Conservation (phyloP, 2,797 vertebrate species). For the Myoxocephalus aenaeus region DNA sequence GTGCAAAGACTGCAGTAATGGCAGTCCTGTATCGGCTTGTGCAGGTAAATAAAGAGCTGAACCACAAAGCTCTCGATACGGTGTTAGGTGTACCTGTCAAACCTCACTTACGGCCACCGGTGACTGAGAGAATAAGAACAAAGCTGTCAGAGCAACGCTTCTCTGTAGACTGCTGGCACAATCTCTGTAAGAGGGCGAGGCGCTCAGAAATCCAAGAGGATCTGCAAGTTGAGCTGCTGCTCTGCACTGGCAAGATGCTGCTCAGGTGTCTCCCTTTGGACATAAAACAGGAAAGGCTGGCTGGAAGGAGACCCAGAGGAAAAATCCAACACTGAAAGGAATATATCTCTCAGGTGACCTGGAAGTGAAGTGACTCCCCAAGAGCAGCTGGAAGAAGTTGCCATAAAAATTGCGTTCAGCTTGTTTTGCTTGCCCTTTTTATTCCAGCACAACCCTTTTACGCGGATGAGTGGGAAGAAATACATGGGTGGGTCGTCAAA, state of each 20-base stretch:
- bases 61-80: constrained; percentile 30
- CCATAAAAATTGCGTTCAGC: constrained; percentile 23
- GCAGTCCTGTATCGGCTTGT: constrained; percentile 9
- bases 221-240: constrained; percentile 50
- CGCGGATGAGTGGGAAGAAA: constrained; percentile 11
- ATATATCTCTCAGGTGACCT: constrained; percentile 44
- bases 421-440: constrained; percentile 28
- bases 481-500: constrained; percentile 26
- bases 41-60: constrained; percentile 53
- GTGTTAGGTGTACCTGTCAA: constrained; percentile 47
- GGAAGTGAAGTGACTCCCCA: constrained; percentile 31
- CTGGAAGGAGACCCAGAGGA: constrained; percentile 33
- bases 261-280: constrained; percentile 47
- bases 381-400: constrained; percentile 28
- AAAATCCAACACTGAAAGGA: constrained; percentile 39
- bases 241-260: constrained; percentile 38
- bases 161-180: constrained; percentile 49
- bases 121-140: constrained; percentile 48
- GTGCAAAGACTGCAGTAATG: constrained; percentile 37
- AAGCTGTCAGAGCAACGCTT: constrained; percentile 41
- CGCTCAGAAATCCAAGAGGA: constrained; percentile 57
- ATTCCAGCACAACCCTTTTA: constrained; percentile 2
- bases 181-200: constrained; percentile 41
- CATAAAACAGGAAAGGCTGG: constrained; percentile 40
- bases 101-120: constrained; percentile 29